These are phyloP conservation scores for Hanleya hanleyi DNA, from an alignment of 2,888 invertebrate genomes.

Conservation along the genomic window DNA sequence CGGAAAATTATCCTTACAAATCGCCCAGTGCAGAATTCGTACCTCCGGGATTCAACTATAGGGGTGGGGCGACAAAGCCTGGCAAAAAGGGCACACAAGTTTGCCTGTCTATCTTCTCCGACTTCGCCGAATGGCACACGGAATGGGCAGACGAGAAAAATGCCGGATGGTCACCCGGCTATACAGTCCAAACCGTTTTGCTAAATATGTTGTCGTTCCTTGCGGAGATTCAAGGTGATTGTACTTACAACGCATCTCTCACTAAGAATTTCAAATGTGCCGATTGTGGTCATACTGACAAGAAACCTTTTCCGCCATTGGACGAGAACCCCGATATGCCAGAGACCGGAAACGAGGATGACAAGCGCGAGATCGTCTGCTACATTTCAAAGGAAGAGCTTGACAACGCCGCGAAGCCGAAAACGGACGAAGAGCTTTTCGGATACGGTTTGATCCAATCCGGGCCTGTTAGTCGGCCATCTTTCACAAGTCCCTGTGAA, in stretches of 20 bases:
- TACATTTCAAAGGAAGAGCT: conserved; percentile 60
- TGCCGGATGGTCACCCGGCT: conserved; percentile 63
- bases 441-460: conserved; percentile 61
- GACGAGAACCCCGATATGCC: conserved; percentile 17
- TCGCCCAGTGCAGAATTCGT: conserved; percentile 66
- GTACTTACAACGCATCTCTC: conserved; percentile 47
- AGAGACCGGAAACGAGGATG: conserved; percentile 9
- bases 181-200: conserved; percentile 62
- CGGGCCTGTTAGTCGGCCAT: conserved; percentile 53
- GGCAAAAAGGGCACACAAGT: conserved; percentile 61
- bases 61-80: conserved; percentile 58
- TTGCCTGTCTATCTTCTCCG: conserved; percentile 64
- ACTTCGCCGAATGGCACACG: conserved; percentile 59
- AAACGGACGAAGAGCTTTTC: conserved; percentile 48
- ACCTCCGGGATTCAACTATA: conserved; percentile 56
- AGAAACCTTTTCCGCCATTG: conserved; percentile 54
- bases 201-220: conserved; percentile 63
- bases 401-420: conserved; percentile 40
- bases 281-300: conserved; percentile 61
- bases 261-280: conserved; percentile 52
- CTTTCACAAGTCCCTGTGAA: conserved; percentile 62
- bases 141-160: conserved; percentile 64
- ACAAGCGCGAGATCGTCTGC: conserved; percentile 46
- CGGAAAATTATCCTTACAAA: conserved; percentile 59
- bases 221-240: conserved; percentile 54